Conservation (phyloP, 2,888 invertebrate species). For the Sclerodermus sp. region DNA sequence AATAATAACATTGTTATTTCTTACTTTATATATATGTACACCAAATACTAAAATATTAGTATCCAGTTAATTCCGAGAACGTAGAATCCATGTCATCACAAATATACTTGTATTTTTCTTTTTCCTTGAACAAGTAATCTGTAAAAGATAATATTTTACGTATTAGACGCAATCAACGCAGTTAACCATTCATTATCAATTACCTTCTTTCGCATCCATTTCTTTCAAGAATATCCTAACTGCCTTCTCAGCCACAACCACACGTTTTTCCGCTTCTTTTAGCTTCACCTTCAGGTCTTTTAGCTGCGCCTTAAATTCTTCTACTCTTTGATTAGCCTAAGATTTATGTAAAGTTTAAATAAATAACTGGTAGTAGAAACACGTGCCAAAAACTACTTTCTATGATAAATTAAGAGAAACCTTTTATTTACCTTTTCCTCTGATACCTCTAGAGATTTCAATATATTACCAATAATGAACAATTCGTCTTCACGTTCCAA, state of each 20-base stretch:
- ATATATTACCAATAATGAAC: constrained; percentile 71
- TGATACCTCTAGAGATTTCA: constrained; percentile 71
- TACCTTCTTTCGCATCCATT: constrained; percentile 72
- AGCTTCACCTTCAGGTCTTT: constrained; percentile 42
- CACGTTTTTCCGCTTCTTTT: constrained; percentile 64
- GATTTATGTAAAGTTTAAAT: constrained; percentile 2
- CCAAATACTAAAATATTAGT: constrained; percentile 56
- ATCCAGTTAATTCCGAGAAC: constrained; percentile 74
- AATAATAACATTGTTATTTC: too few species aligned
- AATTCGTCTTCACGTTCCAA: constrained; percentile 71
- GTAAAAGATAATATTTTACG: constrained; percentile 56
- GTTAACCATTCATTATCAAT: too few species aligned
- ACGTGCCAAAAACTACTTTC: background rate
- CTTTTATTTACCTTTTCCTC: constrained; percentile 61
- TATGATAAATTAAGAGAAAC: background rate
- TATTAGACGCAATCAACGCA: too few species aligned
- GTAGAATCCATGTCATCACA: constrained; percentile 76
- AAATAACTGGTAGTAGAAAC: too few species aligned
- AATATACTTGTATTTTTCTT: constrained; percentile 80
- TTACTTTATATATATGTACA: too few species aligned
- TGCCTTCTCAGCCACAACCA: constrained; percentile 70
- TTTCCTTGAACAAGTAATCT: constrained; percentile 81
- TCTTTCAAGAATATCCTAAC: constrained; percentile 73
- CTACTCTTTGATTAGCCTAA: constrained; percentile 66
- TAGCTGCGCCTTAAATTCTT: constrained; percentile 63